Evolutionary conservation across 2,113 vertebrate species (phyloP).

Genomic region (Paratilapia polleni): DNA sequence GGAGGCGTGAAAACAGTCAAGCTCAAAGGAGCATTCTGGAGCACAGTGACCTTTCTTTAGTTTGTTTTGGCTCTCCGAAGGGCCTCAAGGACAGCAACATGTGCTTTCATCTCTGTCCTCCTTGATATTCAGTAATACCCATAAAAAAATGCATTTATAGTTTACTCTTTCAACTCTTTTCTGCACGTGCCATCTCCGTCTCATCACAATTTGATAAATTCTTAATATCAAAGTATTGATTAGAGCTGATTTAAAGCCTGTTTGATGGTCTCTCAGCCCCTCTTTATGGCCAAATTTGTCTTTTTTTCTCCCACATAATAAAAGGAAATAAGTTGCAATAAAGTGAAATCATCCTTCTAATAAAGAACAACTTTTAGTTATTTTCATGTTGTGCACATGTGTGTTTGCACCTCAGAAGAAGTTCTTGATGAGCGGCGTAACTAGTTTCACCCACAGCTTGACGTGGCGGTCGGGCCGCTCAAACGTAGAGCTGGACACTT

Average conservation of each 20-base stretch:
- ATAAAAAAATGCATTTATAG: background rate
- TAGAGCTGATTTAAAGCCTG: no score
- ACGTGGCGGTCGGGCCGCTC: slow-evolving; percentile 88
- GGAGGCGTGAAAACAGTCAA: background rate
- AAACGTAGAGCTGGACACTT: slow-evolving; percentile 88
- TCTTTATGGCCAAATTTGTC: background rate
- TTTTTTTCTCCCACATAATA: background rate
- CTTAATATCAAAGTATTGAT: background rate
- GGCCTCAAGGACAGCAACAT: background rate
- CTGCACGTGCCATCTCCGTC: no score
- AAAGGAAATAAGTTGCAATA: background rate
- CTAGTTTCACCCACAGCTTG: slow-evolving; percentile 95
- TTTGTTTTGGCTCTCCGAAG: background rate
- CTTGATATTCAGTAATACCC: background rate
- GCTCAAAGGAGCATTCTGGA: background rate
- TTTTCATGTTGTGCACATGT: background rate
- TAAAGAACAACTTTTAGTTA: background rate
- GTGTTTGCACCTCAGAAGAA: slow-evolving; percentile 86
- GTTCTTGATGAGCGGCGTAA: slow-evolving; percentile 96
- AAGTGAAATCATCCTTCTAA: background rate
- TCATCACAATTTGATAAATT: no score
- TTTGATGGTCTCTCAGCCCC: background rate
- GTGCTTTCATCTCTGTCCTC: background rate
- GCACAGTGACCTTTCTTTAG: background rate
- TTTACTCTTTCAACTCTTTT: background rate